Evolutionary conservation across 2,797 vertebrate genomes (phyloP).

Genomic region (Coregonus sp.): DNA sequence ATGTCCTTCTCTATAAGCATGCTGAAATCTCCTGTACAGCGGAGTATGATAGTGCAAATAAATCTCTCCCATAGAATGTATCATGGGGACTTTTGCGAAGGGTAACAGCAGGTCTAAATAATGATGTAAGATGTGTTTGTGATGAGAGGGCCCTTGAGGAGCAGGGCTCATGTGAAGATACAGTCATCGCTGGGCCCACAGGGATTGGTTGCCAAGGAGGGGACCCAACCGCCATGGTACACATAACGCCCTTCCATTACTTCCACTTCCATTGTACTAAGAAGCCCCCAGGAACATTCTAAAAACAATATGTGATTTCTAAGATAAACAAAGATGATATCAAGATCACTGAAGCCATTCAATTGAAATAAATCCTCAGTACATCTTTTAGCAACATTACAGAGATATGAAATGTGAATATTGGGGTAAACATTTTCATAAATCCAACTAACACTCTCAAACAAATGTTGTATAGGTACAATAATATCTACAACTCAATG

Average conservation of each 20-base stretch:
- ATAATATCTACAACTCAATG: neutral
- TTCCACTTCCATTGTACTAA: conserved; percentile 39
- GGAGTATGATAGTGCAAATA: neutral
- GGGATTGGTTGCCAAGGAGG: conserved; percentile 72
- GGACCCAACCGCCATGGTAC: conserved; percentile 35
- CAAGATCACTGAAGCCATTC: neutral
- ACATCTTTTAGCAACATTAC: neutral
- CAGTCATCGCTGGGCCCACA: conserved; percentile 50
- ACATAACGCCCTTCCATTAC: conserved; percentile 13
- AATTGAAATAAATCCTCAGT: neutral
- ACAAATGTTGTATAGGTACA: neutral
- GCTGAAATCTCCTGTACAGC: neutral
- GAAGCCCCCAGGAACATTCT: neutral
- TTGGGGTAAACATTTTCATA: neutral
- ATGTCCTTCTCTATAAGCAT: too few species aligned
- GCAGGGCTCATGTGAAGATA: conserved; percentile 67
- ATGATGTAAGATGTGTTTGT: conserved; percentile 81
- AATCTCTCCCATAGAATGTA: conserved; percentile 53
- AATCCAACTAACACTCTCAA: too few species aligned
- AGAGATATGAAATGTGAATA: neutral
- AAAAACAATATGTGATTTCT: neutral
- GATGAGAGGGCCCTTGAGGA: conserved; percentile 68
- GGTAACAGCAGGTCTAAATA: conserved; percentile 68
- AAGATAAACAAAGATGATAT: neutral
- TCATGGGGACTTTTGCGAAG: conserved; percentile 46